Conservation (phyloP, 64 coral and sea anemone genomes). For the Trachythela sp. region DNA sequence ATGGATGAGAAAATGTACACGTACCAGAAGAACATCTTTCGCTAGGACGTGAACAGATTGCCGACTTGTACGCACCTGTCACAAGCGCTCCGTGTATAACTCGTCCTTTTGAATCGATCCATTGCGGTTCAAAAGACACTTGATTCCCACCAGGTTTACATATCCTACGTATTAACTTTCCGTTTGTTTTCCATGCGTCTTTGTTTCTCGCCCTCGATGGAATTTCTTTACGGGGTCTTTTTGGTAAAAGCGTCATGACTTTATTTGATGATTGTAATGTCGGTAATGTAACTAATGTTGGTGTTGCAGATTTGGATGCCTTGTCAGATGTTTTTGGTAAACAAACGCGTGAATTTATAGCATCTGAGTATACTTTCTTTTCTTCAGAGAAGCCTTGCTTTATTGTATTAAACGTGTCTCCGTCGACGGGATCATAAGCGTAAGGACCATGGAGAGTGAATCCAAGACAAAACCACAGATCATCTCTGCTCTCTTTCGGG, state of each 20-base stretch:
- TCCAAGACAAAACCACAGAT: constrained; percentile 60
- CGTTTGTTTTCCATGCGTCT: too few relatives aligned
- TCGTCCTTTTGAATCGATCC: too few relatives aligned
- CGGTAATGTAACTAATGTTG: too few relatives aligned
- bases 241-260: too few relatives aligned
- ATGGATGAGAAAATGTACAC: neutral
- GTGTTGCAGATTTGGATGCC: too few relatives aligned
- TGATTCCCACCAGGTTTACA: too few relatives aligned
- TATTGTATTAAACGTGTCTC: neutral
- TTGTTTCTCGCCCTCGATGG: too few relatives aligned
- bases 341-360: neutral
- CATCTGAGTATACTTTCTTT: neutral
- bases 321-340: neutral
- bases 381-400: neutral
- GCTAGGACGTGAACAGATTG: neutral
- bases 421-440: constrained; percentile 52
- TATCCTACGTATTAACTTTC: too few relatives aligned
- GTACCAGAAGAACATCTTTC: neutral
- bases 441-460: constrained; percentile 53
- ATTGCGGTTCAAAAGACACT: too few relatives aligned
- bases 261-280: too few relatives aligned
- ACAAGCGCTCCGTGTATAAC: neutral
- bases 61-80: neutral
- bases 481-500: constrained; percentile 57
- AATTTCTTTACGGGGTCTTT: too few relatives aligned